Evolutionary conservation across 2,888 invertebrate species (phyloP), one percentile per base, ranked within the genome.

Genomic region (Pachliopta kotzebuea): DNA sequence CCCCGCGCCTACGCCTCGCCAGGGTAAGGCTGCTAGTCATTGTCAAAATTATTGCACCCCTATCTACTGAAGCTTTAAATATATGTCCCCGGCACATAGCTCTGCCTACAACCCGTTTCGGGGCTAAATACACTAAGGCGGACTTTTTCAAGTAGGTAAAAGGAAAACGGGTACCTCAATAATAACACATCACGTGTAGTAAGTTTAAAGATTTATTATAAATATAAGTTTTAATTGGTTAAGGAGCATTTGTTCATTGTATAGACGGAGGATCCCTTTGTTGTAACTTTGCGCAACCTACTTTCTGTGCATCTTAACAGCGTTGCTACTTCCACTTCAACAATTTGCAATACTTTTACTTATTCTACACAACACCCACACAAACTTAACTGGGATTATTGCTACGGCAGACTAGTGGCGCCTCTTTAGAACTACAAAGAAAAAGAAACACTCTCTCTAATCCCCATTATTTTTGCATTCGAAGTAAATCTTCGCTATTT

Each of bases 21-120:
- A 84, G 86, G 86, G 88, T 85, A 88, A 90, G 90, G 90, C 86
- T 88, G 90, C 90, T 90, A 90, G 91, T 91, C 91, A 90, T 91
- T 91, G 90, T 91, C 90, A 91, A 91, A 91, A 91, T 90, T 91
- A 90, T 91, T 91, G 90, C 90, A 90, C 90, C 90, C 90, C 91
- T 91, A 91, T 91, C 91, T 91, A 88, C 90, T 86, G 90, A 86
- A 86, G 89, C 83, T 90, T 90, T 90, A 88, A 90, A 91, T 91
- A 91, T 91, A 91, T 90, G 90, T 90, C 88, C 84, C 87, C 85
- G 84, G 84, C 87, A 85, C 86, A 83, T 86, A 85, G 82, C 84
- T 81, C 81, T 83, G 84, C 88, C 86, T 88, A 88, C 86, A 85
- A 88, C 86, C 85, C 85, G 83, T 81, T 85, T 77, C 65, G 65